Evolutionary conservation across 2,888 invertebrate genomes (phyloP), one percentile per base, ranked within the genome.

Genomic region (Macrophya alboannulata): DNA sequence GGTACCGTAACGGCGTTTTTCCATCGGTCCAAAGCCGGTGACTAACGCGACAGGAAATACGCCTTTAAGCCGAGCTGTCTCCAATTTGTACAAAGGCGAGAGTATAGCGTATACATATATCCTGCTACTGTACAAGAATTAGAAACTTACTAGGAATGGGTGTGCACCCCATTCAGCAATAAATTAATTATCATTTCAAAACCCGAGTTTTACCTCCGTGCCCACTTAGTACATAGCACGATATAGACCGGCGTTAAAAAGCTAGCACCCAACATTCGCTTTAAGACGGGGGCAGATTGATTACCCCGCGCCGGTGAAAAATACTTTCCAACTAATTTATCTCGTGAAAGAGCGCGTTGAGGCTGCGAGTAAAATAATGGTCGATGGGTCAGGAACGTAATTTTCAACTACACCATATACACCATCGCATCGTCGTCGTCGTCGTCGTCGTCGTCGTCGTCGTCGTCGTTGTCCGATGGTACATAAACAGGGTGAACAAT

Each of bases 41-140:
- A 77, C 77, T 77, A 77, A 77, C 77, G 77, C 77, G 77, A 77
- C 77, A 77, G 77, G 77, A 77, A 77, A 77, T 77, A 77, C 77
- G 77, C 48, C 51, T 77, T 55, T 77, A 77, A 77, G 77, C 77
- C 77, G 55, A 77, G 51, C 77, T 77, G 77, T 77, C 77, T 77
- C 77, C 77, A 77, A 77, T 77, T 77, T 77, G 77, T 77, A 77
- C 25, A 21, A 51, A 31, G 51, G 48, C 77, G n/a, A 17, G 25
- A 51, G 51, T 55, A 17, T 15, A 43, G 5, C 15, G 17, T 37
- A 40, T n/a, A 10, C 4, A 71, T 12, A 65, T 8, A 15, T 48
- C 25, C 48, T 4, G 25, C 17, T 15, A 25, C 17, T 4, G 25
- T 43, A 17, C 12, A 68, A 31, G 31, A 31, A 68, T 12, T 31